Percentiles rank a stretch among this genome's conserved stretches.
Evolutionary conservation across 2,888 invertebrate genomes (phyloP).

Genomic region (Molanna angustata): DNA sequence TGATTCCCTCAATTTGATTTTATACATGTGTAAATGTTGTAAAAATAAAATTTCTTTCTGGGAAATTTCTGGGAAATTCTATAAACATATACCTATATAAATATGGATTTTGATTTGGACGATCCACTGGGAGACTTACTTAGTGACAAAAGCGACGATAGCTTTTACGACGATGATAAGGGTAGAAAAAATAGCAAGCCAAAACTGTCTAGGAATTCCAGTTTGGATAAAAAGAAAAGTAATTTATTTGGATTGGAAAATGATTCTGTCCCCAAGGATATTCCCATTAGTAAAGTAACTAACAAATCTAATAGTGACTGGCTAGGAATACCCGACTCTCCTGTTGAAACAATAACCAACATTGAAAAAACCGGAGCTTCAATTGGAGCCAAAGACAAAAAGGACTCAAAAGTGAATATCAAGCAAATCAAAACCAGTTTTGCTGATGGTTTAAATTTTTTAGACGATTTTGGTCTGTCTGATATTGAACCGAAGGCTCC

Average conservation of each 20-base stretch:
- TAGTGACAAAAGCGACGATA: constrained; percentile 69
- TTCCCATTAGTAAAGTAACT: too few relatives aligned
- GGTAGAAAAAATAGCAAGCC: constrained; percentile 36
- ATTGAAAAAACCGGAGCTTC: constrained; percentile 6
- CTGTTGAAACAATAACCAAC: constrained; percentile 7
- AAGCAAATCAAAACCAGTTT: too few relatives aligned
- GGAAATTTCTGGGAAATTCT: too few relatives aligned
- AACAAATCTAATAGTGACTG: constrained; percentile 37
- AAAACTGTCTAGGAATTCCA: constrained; percentile 36
- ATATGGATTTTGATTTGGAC: constrained; percentile 58
- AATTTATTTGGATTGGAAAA: constrained; percentile 38
- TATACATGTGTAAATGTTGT: too few relatives aligned
- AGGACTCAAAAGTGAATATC: constrained; percentile 36
- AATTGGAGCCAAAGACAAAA: constrained; percentile 6
- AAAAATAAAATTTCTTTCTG: too few relatives aligned
- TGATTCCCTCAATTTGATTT: too few relatives aligned
- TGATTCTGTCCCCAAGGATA: constrained; percentile 4
- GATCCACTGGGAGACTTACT: constrained; percentile 64
- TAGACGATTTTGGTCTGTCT: constrained; percentile 35
- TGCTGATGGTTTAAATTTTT: constrained; percentile 40
- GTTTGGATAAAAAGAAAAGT: constrained; percentile 39
- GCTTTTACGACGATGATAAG: constrained; percentile 65
- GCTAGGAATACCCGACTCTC: constrained; percentile 43
- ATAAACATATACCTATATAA: too few relatives aligned
- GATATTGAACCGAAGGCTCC: constrained; percentile 34